Evolutionary conservation across 1,140 invertebrate species (phyloP), one percentile per base, ranked within the genome.

Genomic region (Neocloeon triangulifer): DNA sequence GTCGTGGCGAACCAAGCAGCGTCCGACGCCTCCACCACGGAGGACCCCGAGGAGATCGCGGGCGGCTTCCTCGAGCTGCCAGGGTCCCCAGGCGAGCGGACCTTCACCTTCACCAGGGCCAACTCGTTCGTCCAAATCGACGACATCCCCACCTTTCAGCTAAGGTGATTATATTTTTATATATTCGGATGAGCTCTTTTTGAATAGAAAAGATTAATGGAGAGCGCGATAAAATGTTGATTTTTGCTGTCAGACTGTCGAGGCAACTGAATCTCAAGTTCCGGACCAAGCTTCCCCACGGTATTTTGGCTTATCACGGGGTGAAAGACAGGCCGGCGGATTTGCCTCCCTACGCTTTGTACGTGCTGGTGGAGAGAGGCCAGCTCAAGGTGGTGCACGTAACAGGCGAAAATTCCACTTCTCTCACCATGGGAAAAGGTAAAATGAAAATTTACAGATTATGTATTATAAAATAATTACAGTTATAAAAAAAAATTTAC

Each of bases 371-470:
- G 16, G 77, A 84, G 47, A 82, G 84, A 48, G 80, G 80, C 16
- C 76, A 82, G 50, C 50, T 85, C 9, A 82, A 84, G 58, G 73
- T 85, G 28, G 78, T 85, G n/a, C 79, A 84, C 48, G 75, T 84
- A 13, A 82, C 81, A 52, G 77, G 77, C 2, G 79, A 82, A 50
- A 68, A 75, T 49, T 69, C 76, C 27, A 81, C 78, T 5, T 80
- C 76, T 35, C 37, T 84, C 22, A 81, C 74, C 3, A 76, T 86
- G n/a, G 80, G 80, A 20, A 66, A 80, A 51, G 82, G 60, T 54
- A 51, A 50, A 26, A 48, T n/a, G n/a, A n/a, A n/a, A 15, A 6
- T 15, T 7, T 23, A 8, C 22, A 23, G 8, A 8, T 23, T n/a
- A 23, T 8, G 22, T n/a, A 23, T 23, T n/a, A 8, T 23, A n/a